Evolutionary conservation across 2,113 vertebrate genomes (phyloP).

Genomic region (Struthidea cinerea): DNA sequence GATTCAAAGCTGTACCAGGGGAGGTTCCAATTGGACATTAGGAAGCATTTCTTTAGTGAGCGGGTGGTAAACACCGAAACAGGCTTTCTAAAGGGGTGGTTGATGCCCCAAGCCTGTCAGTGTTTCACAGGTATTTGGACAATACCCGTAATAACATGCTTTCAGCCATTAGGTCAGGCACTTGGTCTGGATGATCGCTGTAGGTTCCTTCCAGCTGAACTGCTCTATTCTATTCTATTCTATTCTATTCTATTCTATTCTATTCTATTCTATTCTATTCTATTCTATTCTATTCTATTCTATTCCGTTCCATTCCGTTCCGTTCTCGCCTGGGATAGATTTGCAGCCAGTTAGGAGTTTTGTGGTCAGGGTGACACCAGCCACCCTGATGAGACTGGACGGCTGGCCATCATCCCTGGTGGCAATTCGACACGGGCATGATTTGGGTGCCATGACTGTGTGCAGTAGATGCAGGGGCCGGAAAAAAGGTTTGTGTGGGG

Average conservation of each 20-base stretch:
- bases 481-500: not conserved
- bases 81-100: not conserved
- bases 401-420: not conserved
- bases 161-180: not conserved
- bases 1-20: not conserved
- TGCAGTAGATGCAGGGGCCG: rapidly evolving
- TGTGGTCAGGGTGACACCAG: not conserved
- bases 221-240: not conserved
- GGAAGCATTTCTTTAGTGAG: not conserved
- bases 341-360: not conserved
- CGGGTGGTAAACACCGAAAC: not conserved
- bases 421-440: rapidly evolving
- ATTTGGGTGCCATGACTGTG: not conserved
- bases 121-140: not conserved
- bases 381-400: not conserved
- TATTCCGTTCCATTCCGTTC: not conserved
- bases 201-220: too few relatives aligned
- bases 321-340: not conserved
- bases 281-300: not conserved
- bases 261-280: not conserved
- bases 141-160: too few relatives aligned
- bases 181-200: not conserved
- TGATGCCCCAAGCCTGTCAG: not conserved
- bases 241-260: not conserved
- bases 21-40: not conserved